Evolutionary conservation across 2,888 invertebrate genomes (phyloP), one percentile per base, ranked within the genome.

Genomic region (Blastobasis lacticolella): DNA sequence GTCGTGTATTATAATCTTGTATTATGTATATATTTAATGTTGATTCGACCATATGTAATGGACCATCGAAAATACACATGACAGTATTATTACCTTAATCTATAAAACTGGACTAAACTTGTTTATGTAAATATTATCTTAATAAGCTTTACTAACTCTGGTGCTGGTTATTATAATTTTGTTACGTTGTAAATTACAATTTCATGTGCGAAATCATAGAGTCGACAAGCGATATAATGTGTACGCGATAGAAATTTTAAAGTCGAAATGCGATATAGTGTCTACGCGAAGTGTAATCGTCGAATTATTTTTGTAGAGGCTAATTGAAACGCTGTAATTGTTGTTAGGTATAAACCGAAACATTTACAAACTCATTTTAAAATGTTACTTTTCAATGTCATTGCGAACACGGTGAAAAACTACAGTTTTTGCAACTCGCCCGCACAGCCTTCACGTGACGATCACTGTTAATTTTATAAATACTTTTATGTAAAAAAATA

Each of bases 41-140:
- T 40, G 1, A 42, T 64, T 23, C 23, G 81, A 81, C 77, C 81
- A 68, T 23, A 23, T 23, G 23, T 23, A 62, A 64, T 68, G 85
- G 86, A 86, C 86, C 83, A 69, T 79, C 82, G 71, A 82, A 84
- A 81, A 69, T 85, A 77, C 86, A 87, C 86, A 85, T 84, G 78
- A 78, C 81, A 75, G 71, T 52, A 54, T 38, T 37, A 42, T 46
- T 37, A 23, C 8, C 37, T 6, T 42, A 53, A 52, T 52, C 52
- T 53, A 45, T 51, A 53, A 44, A 42, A 42, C 10, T 8, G 5
- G 42, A 42, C 42, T 23, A 42, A 42, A 42, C 40, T 8, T 42
- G 42, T 10, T 42, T 42, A 6, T 5, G 23, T 23, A 42, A 37
- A 37, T 42, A 36, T 36, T 50, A 8, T 36, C 44, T 62, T 67